phyloP scores from a whole-genome alignment of 2,888 invertebrate genomes.

The Frankliniella intonsa region DNA sequence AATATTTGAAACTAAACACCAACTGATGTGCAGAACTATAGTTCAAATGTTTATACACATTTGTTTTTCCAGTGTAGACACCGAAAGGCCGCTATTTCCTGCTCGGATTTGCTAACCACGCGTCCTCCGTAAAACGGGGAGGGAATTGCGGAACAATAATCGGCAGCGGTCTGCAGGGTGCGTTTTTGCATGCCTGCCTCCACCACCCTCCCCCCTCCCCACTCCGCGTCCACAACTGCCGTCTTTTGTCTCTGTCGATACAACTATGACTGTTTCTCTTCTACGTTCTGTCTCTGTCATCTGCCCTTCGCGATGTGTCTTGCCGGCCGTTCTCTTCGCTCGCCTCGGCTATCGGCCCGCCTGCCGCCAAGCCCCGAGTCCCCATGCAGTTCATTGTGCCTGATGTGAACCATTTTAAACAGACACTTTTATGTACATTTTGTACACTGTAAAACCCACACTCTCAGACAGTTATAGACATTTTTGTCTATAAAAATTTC shows the following conservation, averaged over 20 bases:
- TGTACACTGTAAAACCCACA: neutral
- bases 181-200: neutral
- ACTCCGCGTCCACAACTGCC: too few relatives aligned
- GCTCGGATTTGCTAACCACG: too few relatives aligned
- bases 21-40: too few relatives aligned
- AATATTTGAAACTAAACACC: too few relatives aligned
- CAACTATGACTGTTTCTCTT: neutral
- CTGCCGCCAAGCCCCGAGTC: neutral
- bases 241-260: neutral
- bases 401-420: neutral
- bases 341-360: too few relatives aligned
- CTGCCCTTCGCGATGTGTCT: too few relatives aligned
- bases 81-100: too few relatives aligned
- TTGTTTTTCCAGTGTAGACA: too few relatives aligned
- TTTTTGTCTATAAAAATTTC: too few relatives aligned
- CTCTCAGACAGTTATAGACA: too few relatives aligned
- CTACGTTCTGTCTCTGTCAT: neutral
- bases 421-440: neutral
- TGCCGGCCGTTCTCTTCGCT: too few relatives aligned
- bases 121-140: neutral
- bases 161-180: neutral
- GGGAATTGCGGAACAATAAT: neutral
- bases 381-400: neutral
- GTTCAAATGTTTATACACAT: too few relatives aligned
- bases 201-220: neutral